These are phyloP conservation scores for Chromoteleia sp. DNA, from an alignment of 2,888 invertebrate species.

Conservation along the genomic window DNA sequence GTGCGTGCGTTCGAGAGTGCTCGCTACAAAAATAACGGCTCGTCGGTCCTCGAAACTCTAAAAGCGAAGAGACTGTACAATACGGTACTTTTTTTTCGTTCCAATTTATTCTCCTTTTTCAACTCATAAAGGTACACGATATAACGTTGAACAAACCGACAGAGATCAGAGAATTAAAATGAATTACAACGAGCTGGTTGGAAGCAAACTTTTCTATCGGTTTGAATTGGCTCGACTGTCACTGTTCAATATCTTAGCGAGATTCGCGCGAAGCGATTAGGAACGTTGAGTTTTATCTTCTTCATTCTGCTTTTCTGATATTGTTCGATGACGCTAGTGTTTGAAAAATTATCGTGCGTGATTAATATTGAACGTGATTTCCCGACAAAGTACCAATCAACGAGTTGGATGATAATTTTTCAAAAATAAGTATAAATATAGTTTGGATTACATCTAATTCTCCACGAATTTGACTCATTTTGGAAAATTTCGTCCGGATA, in stretches of 20 bases:
- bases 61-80: constrained; percentile 58
- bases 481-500: constrained; percentile 33
- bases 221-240: not conserved
- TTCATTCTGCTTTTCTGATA: not conserved
- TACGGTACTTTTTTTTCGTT: constrained; percentile 7
- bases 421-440: constrained; percentile 45
- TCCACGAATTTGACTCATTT: constrained; percentile 42
- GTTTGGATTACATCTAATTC: constrained; percentile 24
- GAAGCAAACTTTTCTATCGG: constrained; percentile 2
- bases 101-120: not conserved
- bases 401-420: constrained; percentile 5
- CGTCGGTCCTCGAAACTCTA: constrained; percentile 42
- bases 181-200: not conserved
- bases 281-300: constrained; percentile 35
- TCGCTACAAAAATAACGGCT: constrained; percentile 60
- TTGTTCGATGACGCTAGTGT: not conserved
- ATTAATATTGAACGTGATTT: not conserved
- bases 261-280: constrained; percentile 37
- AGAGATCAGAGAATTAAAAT: not conserved
- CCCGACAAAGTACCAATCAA: constrained; percentile 1
- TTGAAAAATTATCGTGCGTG: constrained; percentile 6
- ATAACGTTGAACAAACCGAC: constrained; percentile 20
- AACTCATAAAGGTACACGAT: constrained; percentile 6
- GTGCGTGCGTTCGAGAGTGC: constrained; percentile 15
- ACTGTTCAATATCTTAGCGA: constrained; percentile 34